Evolutionary conservation across 2,888 invertebrate genomes (phyloP).

Genomic region (Hololepta plana): DNA sequence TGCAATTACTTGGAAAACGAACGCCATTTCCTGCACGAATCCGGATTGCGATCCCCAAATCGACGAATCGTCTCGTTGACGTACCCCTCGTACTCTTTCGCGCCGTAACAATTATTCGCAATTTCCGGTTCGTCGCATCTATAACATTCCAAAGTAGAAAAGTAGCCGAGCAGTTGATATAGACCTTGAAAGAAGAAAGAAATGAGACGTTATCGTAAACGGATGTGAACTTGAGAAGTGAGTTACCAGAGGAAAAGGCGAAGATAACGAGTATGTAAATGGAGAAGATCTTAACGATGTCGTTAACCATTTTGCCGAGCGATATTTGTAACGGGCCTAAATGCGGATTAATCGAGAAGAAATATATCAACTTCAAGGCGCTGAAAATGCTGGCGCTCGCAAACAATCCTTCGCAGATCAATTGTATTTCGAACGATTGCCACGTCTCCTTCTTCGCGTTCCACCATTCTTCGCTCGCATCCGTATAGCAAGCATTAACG

Average conservation of each 20-base stretch:
- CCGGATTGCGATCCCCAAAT: too few relatives aligned
- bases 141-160: slow-evolving; percentile 65
- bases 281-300: slow-evolving; percentile 84
- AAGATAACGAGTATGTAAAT: slow-evolving; percentile 76
- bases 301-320: slow-evolving; percentile 73
- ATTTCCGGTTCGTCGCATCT: slow-evolving; percentile 55
- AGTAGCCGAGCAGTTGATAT: slow-evolving; percentile 89
- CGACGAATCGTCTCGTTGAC: not conserved
- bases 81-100: not conserved
- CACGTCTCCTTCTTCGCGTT: slow-evolving; percentile 74
- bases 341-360: slow-evolving; percentile 87
- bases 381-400: slow-evolving; percentile 91
- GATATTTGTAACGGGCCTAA: slow-evolving; percentile 85
- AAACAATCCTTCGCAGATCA: slow-evolving; percentile 83
- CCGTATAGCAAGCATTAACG: too few relatives aligned
- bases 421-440: slow-evolving; percentile 85
- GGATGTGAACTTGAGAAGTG: too few relatives aligned
- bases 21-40: too few relatives aligned
- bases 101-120: not conserved
- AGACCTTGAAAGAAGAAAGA: slow-evolving; percentile 30
- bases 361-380: slow-evolving; percentile 76
- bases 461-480: too few relatives aligned
- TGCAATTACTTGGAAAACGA: slow-evolving; percentile 1
- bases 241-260: slow-evolving; percentile 83
- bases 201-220: not conserved